Evolutionary conservation across 1,140 invertebrate species (phyloP), one percentile per base, ranked within the genome.

Genomic region (Caenorhabditis briggsae): DNA sequence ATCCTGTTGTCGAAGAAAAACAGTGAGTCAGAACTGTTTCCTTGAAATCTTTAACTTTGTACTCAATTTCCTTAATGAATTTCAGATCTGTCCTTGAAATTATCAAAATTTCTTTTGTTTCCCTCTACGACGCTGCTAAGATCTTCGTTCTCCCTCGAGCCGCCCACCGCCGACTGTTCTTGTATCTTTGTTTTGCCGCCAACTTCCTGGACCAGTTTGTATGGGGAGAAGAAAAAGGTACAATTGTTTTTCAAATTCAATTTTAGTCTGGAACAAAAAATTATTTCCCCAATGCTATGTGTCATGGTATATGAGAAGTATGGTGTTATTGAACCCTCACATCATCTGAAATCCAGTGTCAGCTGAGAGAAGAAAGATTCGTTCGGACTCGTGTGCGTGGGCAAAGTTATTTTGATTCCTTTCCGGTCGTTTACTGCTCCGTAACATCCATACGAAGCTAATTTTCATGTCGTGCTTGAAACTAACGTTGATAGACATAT

Each of bases 201-300:
- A 88, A 88, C 50, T 89, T 89, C 61, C 55, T 89, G 20, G 88
- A 89, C 70, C 86, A 88, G 82, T 89, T 89, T 59, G 86, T 89
- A 23, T 89, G 89, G 55, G 88, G 88, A 58, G 88, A 89, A 84
- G 88, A 89, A 53, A 89, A 89, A 84, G 64, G 86, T 84, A 50
- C 53, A 59, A 65, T 86, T 33, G 33, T 33, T 33, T 33, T 65
- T 78, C 41, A 16, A 5, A 7, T 23, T 50, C 9, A 78, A 70
- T 3, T 25, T 16, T 20, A n/a, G 12, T 70, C n/a, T 70, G 64
- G 8, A 61, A 61, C 12, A 61, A 61, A 5, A 33, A 25, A 20
- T 33, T 25, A 20, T 2, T 0, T 11, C 6, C 14, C 8, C 11
- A 11, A 20, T 11, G 23, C 33, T 12, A 25, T 61, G 23, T 61